A percentile compares a stretch with the other conserved stretches of the same genome.
phyloP scores from a whole-genome alignment of 2,797 vertebrate genomes.

The Gymnothorax javanicus region DNA sequence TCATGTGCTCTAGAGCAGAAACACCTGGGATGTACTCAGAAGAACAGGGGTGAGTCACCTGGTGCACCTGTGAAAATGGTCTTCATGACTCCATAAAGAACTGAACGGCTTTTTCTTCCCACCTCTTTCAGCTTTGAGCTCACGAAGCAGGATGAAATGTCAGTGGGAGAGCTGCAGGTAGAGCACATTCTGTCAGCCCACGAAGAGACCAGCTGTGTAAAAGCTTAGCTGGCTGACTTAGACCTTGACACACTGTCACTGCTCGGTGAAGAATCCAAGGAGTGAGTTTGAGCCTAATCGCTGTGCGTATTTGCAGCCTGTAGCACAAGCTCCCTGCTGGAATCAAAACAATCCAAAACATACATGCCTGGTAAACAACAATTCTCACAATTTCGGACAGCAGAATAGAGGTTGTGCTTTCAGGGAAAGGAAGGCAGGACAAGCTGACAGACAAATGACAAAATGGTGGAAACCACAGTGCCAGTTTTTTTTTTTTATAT shows the following conservation, averaged over 20 bases:
- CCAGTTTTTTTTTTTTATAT: not conserved
- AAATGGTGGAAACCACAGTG: not conserved
- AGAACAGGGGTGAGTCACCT: not conserved
- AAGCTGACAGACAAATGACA: not conserved
- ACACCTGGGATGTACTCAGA: not conserved
- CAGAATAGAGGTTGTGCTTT: too few species aligned
- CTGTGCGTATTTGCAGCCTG: not conserved
- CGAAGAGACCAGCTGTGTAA: not conserved
- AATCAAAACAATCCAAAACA: not conserved
- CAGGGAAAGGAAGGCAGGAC: not conserved
- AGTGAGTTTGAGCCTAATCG: not conserved
- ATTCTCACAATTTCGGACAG: not conserved
- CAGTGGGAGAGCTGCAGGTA: not conserved
- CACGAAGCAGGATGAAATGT: not conserved
- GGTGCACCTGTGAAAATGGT: not conserved
- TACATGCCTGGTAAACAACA: not conserved
- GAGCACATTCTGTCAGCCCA: not conserved
- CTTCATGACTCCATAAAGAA: not conserved
- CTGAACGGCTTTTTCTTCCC: not conserved
- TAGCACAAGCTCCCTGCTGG: not conserved
- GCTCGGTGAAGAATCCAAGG: not conserved
- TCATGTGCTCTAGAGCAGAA: not conserved
- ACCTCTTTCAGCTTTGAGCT: not conserved
- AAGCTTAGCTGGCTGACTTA: not conserved
- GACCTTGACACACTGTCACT: not conserved